A percentile compares a stretch with the other conserved stretches of the same genome.
Evolutionary conservation across 2,113 vertebrate species (phyloP).

Genomic region (Struthidea cinerea): DNA sequence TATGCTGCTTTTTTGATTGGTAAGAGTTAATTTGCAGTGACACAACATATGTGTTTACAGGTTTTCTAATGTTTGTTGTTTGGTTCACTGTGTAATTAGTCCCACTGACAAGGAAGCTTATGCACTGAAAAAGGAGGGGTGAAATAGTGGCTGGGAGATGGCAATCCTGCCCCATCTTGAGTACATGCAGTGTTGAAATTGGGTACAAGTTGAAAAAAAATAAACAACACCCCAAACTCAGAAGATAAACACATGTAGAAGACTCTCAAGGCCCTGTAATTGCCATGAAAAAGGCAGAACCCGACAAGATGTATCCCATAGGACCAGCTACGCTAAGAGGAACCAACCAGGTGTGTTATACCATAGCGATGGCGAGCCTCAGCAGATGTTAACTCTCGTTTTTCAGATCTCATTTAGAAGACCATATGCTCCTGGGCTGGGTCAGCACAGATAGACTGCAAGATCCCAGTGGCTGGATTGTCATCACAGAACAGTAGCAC

Average conservation of each 20-base stretch:
- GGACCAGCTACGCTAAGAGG: background rate
- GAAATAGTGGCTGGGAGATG: background rate
- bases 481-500: background rate
- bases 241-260: background rate
- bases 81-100: slow-evolving; percentile 46
- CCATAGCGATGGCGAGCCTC: background rate
- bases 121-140: background rate
- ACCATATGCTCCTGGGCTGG: background rate
- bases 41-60: slow-evolving; percentile 60
- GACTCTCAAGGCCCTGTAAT: background rate
- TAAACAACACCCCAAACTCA: background rate
- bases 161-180: background rate
- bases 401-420: background rate
- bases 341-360: background rate
- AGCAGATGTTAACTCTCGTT: background rate
- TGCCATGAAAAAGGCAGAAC: background rate
- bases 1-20: slow-evolving; percentile 40
- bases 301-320: background rate
- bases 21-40: slow-evolving; percentile 66
- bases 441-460: background rate
- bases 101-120: slow-evolving; percentile 32
- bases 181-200: background rate
- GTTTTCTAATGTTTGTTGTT: slow-evolving; percentile 32
- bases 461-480: background rate
- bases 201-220: background rate